Evolutionary conservation across 2,888 invertebrate species (phyloP), one percentile per base, ranked within the genome.

Genomic region (Ophonus ardosiacus): DNA sequence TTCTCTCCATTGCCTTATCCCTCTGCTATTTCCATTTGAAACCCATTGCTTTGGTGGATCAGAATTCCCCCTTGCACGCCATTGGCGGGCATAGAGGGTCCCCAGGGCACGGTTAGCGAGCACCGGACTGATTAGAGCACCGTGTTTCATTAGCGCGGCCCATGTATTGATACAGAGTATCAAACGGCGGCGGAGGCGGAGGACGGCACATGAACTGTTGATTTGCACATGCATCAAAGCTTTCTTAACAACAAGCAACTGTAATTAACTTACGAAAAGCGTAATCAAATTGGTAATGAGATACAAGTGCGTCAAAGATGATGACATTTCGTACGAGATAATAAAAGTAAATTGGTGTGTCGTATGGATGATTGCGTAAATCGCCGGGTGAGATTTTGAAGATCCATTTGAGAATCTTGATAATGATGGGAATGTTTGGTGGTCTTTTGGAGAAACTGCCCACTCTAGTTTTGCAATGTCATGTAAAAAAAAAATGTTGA

Each of bases 61-160:
- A 17, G 7, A 10, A 38, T n/a, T 18, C 80, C 63, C 76, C 38
- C 18, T 21, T 57, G 74, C 43, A 57, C 59, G 71, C 31, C 63
- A 78, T 63, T 74, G 71, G 84, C 65, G 24, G 43, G 15, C 63
- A 63, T 7, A n/a, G 51, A 31, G 78, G 86, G 86, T 71, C 87
- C 89, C 88, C 87, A 86, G 86, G 87, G 88, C 86, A 87, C 87
- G 85, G 74, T 84, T 85, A 83, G 78, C 85, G 85, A 85, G 87
- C 76, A 63, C 61, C 63, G 78, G 84, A 89, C 88, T 90, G 90
- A 91, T 90, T 91, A 90, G 90, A 87, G 89, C 89, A 88, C 90
- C 90, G 89, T 91, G 91, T 91, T 91, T 91, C 91, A 91, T 91
- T 91, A 91, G 89, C 89, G 89, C 88, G 89, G 88, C 87, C 88